Conservation (phyloP, 2,888 invertebrate species). For the Trypoxylon attenuatum region DNA sequence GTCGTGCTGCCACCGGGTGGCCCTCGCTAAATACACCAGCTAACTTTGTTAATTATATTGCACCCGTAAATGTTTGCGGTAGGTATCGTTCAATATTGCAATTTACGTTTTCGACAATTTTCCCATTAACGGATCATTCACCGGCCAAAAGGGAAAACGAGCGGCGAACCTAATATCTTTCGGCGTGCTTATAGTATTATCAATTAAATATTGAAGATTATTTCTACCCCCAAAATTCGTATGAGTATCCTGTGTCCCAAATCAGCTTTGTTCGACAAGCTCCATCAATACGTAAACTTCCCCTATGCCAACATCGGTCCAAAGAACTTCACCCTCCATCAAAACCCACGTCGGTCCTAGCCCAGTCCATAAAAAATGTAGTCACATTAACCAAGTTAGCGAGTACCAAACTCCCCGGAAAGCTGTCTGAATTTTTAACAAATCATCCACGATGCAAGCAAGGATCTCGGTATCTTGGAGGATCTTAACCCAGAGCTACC, state of each 20-base stretch:
- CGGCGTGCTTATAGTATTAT: too few species aligned
- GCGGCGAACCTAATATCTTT: too few species aligned
- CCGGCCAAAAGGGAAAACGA: too few species aligned
- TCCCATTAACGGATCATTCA: too few species aligned
- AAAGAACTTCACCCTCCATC: not conserved
- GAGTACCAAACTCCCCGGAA: not conserved
- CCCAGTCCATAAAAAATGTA: conserved; percentile 18
- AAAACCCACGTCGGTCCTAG: not conserved
- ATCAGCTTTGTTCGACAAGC: conserved; percentile 7
- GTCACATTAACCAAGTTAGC: conserved; percentile 8
- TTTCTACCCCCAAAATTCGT: not conserved
- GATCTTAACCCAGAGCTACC: not conserved
- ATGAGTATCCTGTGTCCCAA: conserved; percentile 1
- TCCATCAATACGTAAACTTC: conserved; percentile 17
- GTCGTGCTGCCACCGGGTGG: too few species aligned
- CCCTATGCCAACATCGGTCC: not conserved
- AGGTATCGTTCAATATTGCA: too few species aligned
- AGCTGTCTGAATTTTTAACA: conserved; percentile 2
- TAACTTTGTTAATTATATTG: too few species aligned
- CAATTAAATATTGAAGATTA: conserved; percentile 7
- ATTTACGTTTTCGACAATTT: too few species aligned
- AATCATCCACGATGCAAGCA: not conserved
- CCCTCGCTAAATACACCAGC: too few species aligned
- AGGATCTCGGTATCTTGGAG: not conserved
- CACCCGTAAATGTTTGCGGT: too few species aligned